Conservation (phyloP, 1,140 invertebrate genomes). For the Drosophila prosaltans region DNA sequence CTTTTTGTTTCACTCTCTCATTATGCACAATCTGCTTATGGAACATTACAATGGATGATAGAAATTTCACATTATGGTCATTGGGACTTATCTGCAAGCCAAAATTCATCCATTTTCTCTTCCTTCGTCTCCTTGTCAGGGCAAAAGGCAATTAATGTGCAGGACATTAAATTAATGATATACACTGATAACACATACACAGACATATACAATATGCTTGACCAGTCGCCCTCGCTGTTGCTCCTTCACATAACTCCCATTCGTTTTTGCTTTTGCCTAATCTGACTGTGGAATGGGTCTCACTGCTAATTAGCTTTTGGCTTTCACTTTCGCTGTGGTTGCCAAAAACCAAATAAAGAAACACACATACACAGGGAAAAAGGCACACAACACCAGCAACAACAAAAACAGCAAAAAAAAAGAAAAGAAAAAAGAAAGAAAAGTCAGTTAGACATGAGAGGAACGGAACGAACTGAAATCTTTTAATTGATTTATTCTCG, state of each 20-base stretch:
- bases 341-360: conserved; percentile 18
- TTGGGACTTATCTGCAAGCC: conserved; percentile 24
- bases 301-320: conserved; percentile 70
- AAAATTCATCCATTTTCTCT: conserved; percentile 2
- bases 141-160: conserved; percentile 59
- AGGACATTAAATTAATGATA: conserved; percentile 78
- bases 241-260: background rate
- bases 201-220: conserved; percentile 51
- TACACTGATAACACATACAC: conserved; percentile 59
- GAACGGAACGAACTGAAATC: conserved; percentile 40
- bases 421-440: background rate
- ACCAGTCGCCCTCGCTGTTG: conserved; percentile 28
- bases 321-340: conserved; percentile 43
- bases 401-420: background rate
- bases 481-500: conserved; percentile 77
- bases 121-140: background rate
- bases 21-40: conserved; percentile 19
- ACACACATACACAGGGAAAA: background rate
- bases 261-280: conserved; percentile 5
- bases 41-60: conserved; percentile 35
- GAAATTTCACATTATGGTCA: conserved; percentile 45
- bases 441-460: background rate
- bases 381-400: no score
- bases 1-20: conserved; percentile 1
- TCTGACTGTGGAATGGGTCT: conserved; percentile 37